These are phyloP conservation scores for Ceyx cyanopectus DNA, from an alignment of 2,113 vertebrate species.

Conservation along the genomic window DNA sequence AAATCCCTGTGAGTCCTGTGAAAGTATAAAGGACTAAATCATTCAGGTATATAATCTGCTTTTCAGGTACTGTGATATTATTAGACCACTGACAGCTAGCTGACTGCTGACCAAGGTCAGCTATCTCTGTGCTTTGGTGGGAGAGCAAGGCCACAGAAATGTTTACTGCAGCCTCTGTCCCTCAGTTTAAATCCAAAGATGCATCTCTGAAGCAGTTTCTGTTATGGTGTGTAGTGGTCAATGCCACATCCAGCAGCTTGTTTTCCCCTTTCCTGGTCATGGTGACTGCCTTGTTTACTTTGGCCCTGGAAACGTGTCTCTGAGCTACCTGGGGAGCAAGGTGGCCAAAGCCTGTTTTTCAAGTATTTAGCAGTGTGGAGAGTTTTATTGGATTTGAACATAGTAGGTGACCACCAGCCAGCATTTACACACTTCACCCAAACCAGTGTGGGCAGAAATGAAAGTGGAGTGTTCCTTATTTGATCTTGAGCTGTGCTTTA, in stretches of 20 bases:
- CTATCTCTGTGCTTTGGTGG: too few species aligned
- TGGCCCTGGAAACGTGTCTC: not conserved
- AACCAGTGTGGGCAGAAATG: not conserved
- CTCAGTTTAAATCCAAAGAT: not conserved
- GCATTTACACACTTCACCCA: not conserved
- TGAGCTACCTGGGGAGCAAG: not conserved
- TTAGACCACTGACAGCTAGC: accelerated
- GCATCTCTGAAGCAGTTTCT: not conserved
- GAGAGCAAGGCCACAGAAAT: not conserved
- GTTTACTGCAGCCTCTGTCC: accelerated
- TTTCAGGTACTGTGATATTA: not conserved
- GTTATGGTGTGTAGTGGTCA: not conserved
- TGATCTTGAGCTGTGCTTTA: not conserved
- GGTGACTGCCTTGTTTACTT: not conserved
- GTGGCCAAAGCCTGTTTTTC: not conserved
- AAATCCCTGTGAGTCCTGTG: not conserved
- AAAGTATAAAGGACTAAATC: not conserved
- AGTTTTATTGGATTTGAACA: not conserved
- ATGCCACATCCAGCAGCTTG: not conserved
- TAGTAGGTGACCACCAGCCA: not conserved
- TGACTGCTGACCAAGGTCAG: not conserved
- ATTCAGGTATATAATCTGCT: not conserved
- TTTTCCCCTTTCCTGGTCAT: not conserved
- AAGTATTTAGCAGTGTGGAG: not conserved
- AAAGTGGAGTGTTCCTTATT: accelerated